Conservation (phyloP, 1,140 invertebrate genomes). For the Nasonia vitripennis region DNA sequence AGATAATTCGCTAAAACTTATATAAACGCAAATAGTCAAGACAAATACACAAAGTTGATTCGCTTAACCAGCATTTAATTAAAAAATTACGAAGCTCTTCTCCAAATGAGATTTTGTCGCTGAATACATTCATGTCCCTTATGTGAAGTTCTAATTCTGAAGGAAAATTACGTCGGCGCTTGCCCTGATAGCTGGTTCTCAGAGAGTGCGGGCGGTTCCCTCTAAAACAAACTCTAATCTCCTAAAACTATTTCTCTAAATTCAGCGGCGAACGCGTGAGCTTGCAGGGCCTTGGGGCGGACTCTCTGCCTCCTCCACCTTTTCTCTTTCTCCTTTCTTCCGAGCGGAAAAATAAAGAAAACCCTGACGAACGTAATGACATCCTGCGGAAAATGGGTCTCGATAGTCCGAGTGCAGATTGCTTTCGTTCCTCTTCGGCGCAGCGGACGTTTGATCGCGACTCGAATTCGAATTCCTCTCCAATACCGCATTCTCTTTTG, state of each 20-base stretch:
- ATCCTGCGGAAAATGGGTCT: constrained; percentile 44
- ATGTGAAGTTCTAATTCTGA: constrained; percentile 27
- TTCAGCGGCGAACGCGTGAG: constrained; percentile 12
- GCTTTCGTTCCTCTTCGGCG: constrained; percentile 28
- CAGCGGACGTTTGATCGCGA: constrained; percentile 28
- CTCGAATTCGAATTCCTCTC: constrained; percentile 23
- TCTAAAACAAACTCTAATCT: constrained; percentile 43
- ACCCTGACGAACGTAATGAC: constrained; percentile 45
- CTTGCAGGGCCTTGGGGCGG: background rate
- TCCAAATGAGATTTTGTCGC: background rate
- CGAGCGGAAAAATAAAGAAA: constrained; percentile 39
- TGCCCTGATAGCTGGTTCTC: background rate
- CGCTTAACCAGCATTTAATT: background rate
- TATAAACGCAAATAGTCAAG: too few relatives aligned
- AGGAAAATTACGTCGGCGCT: constrained; percentile 25
- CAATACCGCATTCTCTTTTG: background rate
- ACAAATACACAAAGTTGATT: too few relatives aligned
- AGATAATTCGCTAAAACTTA: too few relatives aligned
- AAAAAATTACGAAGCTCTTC: background rate
- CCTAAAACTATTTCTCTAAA: constrained; percentile 45
- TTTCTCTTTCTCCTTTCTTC: constrained; percentile 10
- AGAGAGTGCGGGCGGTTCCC: background rate
- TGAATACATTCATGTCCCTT: constrained; percentile 11
- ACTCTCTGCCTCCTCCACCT: background rate
- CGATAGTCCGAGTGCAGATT: constrained; percentile 42